These are phyloP conservation scores for Tetramorium parvispinum DNA, from an alignment of 1,140 invertebrate genomes.

Conservation along the genomic window DNA sequence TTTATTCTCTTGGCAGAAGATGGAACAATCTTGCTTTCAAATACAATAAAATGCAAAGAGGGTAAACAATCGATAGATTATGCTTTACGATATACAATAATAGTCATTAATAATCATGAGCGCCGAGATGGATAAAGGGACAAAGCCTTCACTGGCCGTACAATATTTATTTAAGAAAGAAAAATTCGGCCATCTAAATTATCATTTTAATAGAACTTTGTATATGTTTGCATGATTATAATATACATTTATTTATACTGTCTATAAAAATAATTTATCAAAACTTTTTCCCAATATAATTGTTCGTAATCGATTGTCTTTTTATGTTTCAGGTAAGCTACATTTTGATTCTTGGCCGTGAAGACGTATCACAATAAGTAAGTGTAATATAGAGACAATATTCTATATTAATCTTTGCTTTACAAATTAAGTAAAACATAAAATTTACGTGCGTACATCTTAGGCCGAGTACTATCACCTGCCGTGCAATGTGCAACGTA, in stretches of 20 bases:
- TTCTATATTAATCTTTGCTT: not conserved
- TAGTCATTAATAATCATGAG: slow-evolving; percentile 17
- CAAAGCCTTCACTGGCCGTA: not conserved
- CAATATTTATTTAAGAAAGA: slow-evolving; percentile 19
- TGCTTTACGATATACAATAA: slow-evolving; percentile 10
- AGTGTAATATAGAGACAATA: not conserved
- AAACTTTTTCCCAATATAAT: not conserved
- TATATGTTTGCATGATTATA: not conserved
- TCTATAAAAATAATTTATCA: not conserved
- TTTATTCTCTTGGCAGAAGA: not conserved
- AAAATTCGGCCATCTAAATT: not conserved
- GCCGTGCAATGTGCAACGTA: too few species aligned
- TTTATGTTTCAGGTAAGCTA: slow-evolving; percentile 66
- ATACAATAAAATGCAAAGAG: not conserved
- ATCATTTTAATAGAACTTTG: slow-evolving; percentile 11
- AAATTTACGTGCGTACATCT: not conserved
- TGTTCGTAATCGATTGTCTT: not conserved
- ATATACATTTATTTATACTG: slow-evolving; percentile 9
- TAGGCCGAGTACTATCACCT: too few species aligned
- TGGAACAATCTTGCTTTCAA: not conserved
- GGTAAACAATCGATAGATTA: not conserved
- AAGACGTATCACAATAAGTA: not conserved
- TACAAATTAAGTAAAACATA: not conserved
- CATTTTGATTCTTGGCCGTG: not conserved
- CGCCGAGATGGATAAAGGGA: not conserved